Base-by-base conservation (phyloP, 2,113 vertebrate genomes). In the Pelecanoides urinatrix region DNA sequence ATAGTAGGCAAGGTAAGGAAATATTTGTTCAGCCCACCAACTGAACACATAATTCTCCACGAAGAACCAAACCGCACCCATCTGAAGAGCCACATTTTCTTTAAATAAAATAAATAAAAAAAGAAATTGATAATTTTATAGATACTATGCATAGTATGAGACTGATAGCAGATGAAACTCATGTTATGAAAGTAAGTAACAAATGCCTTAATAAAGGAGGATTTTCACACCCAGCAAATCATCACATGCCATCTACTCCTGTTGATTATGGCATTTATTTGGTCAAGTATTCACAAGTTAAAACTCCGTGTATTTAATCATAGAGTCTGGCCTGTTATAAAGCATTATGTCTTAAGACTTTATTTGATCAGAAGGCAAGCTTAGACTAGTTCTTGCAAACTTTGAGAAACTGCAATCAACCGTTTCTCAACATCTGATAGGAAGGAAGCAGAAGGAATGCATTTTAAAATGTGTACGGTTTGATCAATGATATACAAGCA, bases 391-490 rank as follows among this genome's bases (percentile, higher is more conserved):
- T 91, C 71, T 72, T 88, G 61, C 44, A 96, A 96, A 80, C 82
- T 94, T 38, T 34, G 68, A 94, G 84, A 94, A 96, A 96, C 4
- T 88, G 75, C 77, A 96, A 63, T 76, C 86, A 91, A 78, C 50
- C 49, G 26, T 95, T 97, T 96, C 95, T 92, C 96, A 96, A 94
- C 88, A 95, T 90, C 96, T 96, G 95, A 97, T 90, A 85, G 74
- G 83, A 92, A 80, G 38, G 62, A 79, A 73, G 59, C 42, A 75
- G 53, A 61, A 93, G 38, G 83, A 75, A 88, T 52, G 14, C 52
- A 87, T 91, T 96, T 93, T 77, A 75, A 95, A 88, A 71, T n/a
- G 42, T 53, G 22, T 63, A 70, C 14, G 55, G 80, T 91, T 96
- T 91, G 40, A 88, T 83, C 66, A 65, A 5, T 40, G 71, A 89